Base-by-base conservation (phyloP, 2,797 vertebrate genomes). In the Strix occidentalis region DNA sequence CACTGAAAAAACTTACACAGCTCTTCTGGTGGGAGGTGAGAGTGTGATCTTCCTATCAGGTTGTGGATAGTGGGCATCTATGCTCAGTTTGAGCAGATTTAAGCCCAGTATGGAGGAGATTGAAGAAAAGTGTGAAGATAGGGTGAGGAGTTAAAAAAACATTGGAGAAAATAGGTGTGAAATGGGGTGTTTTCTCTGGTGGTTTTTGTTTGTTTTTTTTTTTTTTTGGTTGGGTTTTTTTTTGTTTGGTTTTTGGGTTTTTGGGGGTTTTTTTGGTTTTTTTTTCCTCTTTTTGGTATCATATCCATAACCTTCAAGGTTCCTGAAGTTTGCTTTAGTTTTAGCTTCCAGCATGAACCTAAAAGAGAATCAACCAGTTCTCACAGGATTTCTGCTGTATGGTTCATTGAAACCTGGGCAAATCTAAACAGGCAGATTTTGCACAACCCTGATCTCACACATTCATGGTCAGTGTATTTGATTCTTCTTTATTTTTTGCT, bases 401-500 rank as follows among this genome's bases (percentile, higher is more conserved):
- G n/a, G 45, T 51, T 86, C 41, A 17, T 11, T 65, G 61, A 84
- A 92, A 82, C 24, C 37, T 50, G 12, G 9, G 7, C 19, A 84
- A 68, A 92, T 54, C 19, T 91, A 35, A 85, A 61, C 23, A 84
- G 54, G 8, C 5, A 65, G 54, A 37, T 78, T 87, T 94, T 82
- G 31, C 41, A 58, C 23, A 54, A 17, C 21, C 16, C 18, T 85
- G 35, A 77, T 58, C 28, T 29, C 33, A 29, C 11, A 20, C 28
- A 64, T 87, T 85, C 90, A 45, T 92, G 87, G 82, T 94, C 56
- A 92, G 51, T 54, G 24, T 43, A 69, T 89, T 87, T 70, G 43
- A 88, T 79, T 68, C 77, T 68, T 23, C 7, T 51, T 70, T 74
- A 43, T 89, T 50, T 96, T 57, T 63, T 57, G 31, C 37, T 81